Evolutionary conservation across 1,140 invertebrate genomes (phyloP).

Genomic region (Colletes gigas): DNA sequence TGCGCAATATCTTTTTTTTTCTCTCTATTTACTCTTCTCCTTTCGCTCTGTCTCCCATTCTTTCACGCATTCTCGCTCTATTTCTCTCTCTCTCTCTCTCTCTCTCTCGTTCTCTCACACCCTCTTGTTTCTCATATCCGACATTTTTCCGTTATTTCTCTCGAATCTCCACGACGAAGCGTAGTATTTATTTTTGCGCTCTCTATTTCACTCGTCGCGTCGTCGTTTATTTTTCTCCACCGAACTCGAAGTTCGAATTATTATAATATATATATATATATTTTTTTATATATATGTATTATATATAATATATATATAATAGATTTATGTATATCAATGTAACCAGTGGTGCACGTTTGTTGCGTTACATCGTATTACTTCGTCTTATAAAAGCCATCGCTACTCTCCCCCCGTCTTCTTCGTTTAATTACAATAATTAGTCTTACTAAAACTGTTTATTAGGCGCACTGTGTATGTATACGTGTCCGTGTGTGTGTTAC

Average conservation of each 20-base stretch:
- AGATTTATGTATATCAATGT: conserved; percentile 36
- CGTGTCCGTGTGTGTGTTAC: neutral
- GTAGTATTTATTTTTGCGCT: conserved; percentile 20
- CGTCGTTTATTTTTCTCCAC: conserved; percentile 11
- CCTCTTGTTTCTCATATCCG: neutral
- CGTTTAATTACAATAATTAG: conserved; percentile 32
- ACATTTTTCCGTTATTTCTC: no score
- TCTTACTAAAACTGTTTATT: conserved; percentile 35
- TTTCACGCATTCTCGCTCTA: conserved; percentile 23
- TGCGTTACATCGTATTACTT: conserved; percentile 35
- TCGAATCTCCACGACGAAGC: neutral
- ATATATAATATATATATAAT: conserved; percentile 37
- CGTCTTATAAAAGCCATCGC: conserved; percentile 51
- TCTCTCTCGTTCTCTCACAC: neutral
- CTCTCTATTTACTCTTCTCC: conserved; percentile 5
- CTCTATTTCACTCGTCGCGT: conserved; percentile 21
- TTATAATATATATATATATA: conserved; percentile 42
- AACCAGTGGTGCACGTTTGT: conserved; percentile 32
- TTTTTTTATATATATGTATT: conserved; percentile 33
- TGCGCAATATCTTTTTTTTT: conserved; percentile 43
- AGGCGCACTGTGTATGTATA: conserved; percentile 13
- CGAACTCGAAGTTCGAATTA: conserved; percentile 28
- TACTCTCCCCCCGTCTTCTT: conserved; percentile 3
- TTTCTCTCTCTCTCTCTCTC: neutral
- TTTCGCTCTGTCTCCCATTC: neutral